Conservation (phyloP, 1,140 invertebrate species). For the Neelides sp. region DNA sequence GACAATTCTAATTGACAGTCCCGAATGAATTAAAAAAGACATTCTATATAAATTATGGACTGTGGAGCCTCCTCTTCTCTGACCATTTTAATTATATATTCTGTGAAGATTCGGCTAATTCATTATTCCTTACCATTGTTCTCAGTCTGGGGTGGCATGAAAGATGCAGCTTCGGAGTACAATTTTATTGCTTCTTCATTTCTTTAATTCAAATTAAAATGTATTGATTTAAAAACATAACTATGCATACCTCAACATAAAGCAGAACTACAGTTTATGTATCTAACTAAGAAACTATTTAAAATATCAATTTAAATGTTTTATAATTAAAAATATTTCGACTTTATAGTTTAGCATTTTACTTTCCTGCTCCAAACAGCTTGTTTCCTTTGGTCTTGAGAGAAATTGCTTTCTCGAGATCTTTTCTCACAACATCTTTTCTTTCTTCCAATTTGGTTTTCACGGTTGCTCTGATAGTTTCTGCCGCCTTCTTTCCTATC, state of each 20-base stretch:
- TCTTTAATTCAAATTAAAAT: no score
- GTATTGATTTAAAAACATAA: no score
- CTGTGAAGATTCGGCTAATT: no score
- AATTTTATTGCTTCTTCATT: slow-evolving; percentile 56
- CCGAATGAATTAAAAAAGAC: not conserved
- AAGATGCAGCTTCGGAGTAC: slow-evolving; percentile 47
- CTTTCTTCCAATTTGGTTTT: slow-evolving; percentile 2
- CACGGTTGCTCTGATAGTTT: slow-evolving; percentile 1
- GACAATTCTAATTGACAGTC: slow-evolving; percentile 57
- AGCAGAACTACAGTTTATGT: no score
- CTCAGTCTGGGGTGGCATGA: slow-evolving; percentile 18
- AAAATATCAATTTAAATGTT: no score
- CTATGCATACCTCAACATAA: no score
- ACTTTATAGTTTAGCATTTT: no score
- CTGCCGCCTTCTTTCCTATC: not conserved
- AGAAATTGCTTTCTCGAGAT: slow-evolving; percentile 39
- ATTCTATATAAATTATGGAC: no score
- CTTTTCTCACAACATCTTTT: slow-evolving; percentile 12
- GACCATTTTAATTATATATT: no score
- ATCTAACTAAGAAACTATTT: no score
- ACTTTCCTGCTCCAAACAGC: slow-evolving; percentile 60
- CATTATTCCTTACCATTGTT: slow-evolving; percentile 13
- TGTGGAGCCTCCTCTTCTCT: no score
- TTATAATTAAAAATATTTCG: no score
- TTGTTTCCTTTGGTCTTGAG: slow-evolving; percentile 67